A percentile compares a stretch with the other conserved stretches of the same genome.
These are phyloP conservation scores for Alloplasta piceator DNA, from an alignment of 2,888 invertebrate genomes.

Conservation along the genomic window DNA sequence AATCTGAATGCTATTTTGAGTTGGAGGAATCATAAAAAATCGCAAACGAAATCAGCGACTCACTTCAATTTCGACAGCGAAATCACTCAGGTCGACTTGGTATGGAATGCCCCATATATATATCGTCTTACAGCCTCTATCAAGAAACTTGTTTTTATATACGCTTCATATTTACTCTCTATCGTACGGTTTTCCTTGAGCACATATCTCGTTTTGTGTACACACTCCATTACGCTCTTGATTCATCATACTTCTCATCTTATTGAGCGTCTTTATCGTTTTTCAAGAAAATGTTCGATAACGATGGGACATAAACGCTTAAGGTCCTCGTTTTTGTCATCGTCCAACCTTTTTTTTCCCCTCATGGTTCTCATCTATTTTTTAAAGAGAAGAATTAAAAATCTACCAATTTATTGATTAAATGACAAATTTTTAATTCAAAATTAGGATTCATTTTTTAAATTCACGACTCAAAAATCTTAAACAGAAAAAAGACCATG, in stretches of 20 bases:
- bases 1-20: too few relatives aligned
- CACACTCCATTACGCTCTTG: background rate
- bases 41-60: too few relatives aligned
- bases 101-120: too few relatives aligned
- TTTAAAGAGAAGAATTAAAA: too few relatives aligned
- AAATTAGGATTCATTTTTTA: too few relatives aligned
- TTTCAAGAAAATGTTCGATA: constrained; percentile 11
- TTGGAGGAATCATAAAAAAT: too few relatives aligned
- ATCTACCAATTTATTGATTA: too few relatives aligned
- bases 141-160: constrained; percentile 14
- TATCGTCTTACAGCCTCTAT: background rate
- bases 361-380: background rate
- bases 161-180: constrained; percentile 17
- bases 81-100: too few relatives aligned
- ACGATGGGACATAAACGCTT: background rate
- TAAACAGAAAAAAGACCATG: too few relatives aligned
- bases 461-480: too few relatives aligned
- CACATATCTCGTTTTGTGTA: constrained; percentile 4
- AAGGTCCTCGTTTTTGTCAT: constrained; percentile 20
- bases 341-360: constrained; percentile 1
- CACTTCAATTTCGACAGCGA: too few relatives aligned
- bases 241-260: constrained; percentile 3
- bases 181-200: constrained; percentile 9
- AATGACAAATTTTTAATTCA: too few relatives aligned
- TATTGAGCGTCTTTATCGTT: constrained; percentile 17